Evolutionary conservation across 2,888 invertebrate genomes (phyloP).

Genomic region (Pristionchus maxplancki): DNA sequence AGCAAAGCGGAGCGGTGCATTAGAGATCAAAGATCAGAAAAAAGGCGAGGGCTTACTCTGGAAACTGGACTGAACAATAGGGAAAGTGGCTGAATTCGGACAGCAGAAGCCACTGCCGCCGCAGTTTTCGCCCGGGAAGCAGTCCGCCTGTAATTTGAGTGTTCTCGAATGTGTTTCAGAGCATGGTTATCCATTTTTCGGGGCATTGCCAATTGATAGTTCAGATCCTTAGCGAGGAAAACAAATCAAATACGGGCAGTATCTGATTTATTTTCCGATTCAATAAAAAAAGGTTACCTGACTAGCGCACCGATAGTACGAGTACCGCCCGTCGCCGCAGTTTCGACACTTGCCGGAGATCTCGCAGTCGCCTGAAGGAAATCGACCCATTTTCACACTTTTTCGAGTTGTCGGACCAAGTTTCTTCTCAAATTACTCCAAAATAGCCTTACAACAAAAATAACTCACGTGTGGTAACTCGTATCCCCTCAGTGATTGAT

Average conservation of each 20-base stretch:
- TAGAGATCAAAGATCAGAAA: not conserved
- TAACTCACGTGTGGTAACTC: conserved; percentile 3
- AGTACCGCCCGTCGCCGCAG: conserved; percentile 65
- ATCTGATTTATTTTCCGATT: not conserved
- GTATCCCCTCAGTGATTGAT: not conserved
- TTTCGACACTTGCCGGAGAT: conserved; percentile 63
- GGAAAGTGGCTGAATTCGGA: conserved; percentile 55
- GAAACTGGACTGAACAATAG: not conserved
- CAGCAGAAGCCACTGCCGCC: conserved; percentile 66
- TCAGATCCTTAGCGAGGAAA: not conserved
- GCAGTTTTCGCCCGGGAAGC: conserved; percentile 64
- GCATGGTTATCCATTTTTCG: not conserved
- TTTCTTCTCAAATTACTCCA: not conserved
- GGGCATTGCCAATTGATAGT: no score
- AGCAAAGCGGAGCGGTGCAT: not conserved
- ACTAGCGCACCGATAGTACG: conserved; percentile 64
- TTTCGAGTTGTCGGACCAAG: not conserved
- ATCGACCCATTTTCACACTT: not conserved
- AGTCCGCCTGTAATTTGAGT: conserved; percentile 57
- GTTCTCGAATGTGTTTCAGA: not conserved
- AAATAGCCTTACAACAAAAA: not conserved
- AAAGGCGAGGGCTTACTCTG: not conserved
- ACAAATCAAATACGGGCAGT: not conserved
- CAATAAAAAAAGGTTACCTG: conserved; percentile 52
- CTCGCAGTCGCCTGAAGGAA: conserved; percentile 62